Evolutionary conservation across 1,140 invertebrate species (phyloP), one percentile per base, ranked within the genome.

Genomic region (Neodiprion virginianus): DNA sequence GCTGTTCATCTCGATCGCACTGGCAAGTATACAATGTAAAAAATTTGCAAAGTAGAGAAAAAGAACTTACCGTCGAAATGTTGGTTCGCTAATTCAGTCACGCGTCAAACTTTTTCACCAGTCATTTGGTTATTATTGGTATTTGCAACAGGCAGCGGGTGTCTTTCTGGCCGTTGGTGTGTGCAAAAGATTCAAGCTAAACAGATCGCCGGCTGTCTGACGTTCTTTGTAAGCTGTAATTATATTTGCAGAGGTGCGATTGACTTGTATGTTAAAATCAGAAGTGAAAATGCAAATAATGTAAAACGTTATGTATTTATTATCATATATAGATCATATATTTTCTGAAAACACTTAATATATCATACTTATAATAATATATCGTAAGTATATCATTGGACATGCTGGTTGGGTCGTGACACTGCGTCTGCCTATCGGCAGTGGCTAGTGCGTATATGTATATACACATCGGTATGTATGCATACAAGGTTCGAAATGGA

Each of bases 271-370:
- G 73, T 40, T 61, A 61, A 12, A 61, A 61, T 61, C 8, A 61
- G 8, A 61, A 17, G 53, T 61, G 53, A 61, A 77, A 79, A 79
- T 73, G 81, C 21, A 81, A 81, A 61, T 71, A 70, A 23, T 14
- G 48, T 69, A 78, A 70, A 80, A 82, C 81, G 78, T 80, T 81
- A 81, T 80, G 77, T 81, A 84, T 85, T 85, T 85, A 85, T 85
- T 85, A 85, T 84, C 84, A 85, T 85, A 84, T 85, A 85, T 83
- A 84, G 81, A 83, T 83, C 82, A 85, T 85, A 83, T 85, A 83
- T 85, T 83, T 84, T 83, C 76, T 83, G 80, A 84, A 85, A 84
- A 85, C 84, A 84, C 79, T 85, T 84, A 85, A 85, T 85, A 85
- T 85, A 84, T 83, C 81, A 79, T 83, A 83, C 81, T 83, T 85